Base-by-base conservation (phyloP, 2,797 vertebrate genomes). In the Lycodopsis pacificus region DNA sequence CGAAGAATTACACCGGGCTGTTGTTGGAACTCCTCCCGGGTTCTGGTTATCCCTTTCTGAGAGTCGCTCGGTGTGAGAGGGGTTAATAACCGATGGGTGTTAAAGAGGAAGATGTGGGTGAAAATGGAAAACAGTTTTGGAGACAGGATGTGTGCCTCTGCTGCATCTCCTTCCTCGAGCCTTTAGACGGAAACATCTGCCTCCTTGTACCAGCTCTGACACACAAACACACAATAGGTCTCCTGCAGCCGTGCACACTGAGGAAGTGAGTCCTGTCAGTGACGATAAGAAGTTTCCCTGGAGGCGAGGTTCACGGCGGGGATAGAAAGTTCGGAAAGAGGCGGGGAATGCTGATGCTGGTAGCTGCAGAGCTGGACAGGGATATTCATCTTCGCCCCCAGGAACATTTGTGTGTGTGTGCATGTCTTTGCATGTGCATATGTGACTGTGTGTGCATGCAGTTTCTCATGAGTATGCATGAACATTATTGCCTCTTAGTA, bases 171-270 rank as follows among this genome's bases (percentile, higher is more conserved):
- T 94, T 95, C 94, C 95, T 94, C 86, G 65, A 88, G 90, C 85
- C 76, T 84, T 84, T 71, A 80, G 84, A 92, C 88, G 95, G 95
- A 96, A 95, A 96, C 95, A 95, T 95, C 95, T 96, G 95, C 90
- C 92, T 92, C 88, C 86, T 90, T 85, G 80, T 81, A 30, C 86
- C 85, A 75, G 88, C 90, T 68, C 71, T 59, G 76, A 74, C 86
- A 87, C 79, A 85, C 85, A 86, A 64, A 85, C 72, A 68, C 81
- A 95, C 94, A 95, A 95, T 94, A 85, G 93, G 82, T 81, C 86
- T 80, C 75, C 86, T 83, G 84, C 77, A 61, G 83, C 74, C 12
- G 32, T 56, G 53, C 80, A 62, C 65, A 44, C 73, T 86, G 83
- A 94, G 94, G 94, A 95, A 94, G 94, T 93, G 87, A 90, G 93